These are phyloP conservation scores for Microctonus hyperodae DNA, from an alignment of 2,888 invertebrate genomes.

Conservation along the genomic window DNA sequence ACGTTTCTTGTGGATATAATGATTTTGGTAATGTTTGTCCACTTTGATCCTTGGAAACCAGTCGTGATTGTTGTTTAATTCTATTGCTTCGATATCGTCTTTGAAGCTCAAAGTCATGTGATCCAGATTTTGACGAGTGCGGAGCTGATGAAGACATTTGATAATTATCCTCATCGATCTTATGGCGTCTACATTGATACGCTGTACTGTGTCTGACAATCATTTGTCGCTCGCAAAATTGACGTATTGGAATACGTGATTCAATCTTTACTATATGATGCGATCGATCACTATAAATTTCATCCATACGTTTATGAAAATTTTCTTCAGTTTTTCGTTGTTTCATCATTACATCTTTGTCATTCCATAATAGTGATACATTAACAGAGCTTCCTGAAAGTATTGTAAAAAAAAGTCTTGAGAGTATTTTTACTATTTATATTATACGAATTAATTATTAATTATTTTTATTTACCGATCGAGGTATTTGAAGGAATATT, in stretches of 20 bases:
- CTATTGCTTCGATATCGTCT: slow-evolving; percentile 30
- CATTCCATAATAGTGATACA: slow-evolving; percentile 35
- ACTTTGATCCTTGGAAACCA: slow-evolving; percentile 19
- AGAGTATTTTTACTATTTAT: too few relatives aligned
- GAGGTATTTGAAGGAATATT: slow-evolving; percentile 13
- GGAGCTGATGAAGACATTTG: slow-evolving; percentile 28
- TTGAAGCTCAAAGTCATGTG: slow-evolving; percentile 9
- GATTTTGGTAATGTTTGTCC: slow-evolving; percentile 2
- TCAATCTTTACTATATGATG: slow-evolving; percentile 38
- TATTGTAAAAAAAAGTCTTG: too few relatives aligned
- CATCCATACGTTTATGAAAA: slow-evolving; percentile 41
- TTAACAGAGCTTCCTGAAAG: slow-evolving; percentile 29
- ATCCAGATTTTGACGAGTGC: slow-evolving; percentile 19
- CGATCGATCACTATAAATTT: slow-evolving; percentile 39
- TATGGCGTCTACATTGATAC: slow-evolving; percentile 27
- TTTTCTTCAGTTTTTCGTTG: slow-evolving; percentile 42
- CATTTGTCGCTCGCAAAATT: slow-evolving; percentile 38
- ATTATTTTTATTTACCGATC: slow-evolving; percentile 24
- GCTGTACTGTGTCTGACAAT: slow-evolving; percentile 32
- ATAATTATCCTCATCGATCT: slow-evolving; percentile 15
- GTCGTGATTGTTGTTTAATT: slow-evolving; percentile 26
- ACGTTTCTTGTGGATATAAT: slow-evolving; percentile 38
- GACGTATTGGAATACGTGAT: slow-evolving; percentile 42
- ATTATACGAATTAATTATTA: too few relatives aligned
- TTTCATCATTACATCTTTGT: slow-evolving; percentile 41